Evolutionary conservation across 1,140 invertebrate genomes (phyloP), one percentile per base, ranked within the genome.

Genomic region (Rhizoglyphus robini): DNA sequence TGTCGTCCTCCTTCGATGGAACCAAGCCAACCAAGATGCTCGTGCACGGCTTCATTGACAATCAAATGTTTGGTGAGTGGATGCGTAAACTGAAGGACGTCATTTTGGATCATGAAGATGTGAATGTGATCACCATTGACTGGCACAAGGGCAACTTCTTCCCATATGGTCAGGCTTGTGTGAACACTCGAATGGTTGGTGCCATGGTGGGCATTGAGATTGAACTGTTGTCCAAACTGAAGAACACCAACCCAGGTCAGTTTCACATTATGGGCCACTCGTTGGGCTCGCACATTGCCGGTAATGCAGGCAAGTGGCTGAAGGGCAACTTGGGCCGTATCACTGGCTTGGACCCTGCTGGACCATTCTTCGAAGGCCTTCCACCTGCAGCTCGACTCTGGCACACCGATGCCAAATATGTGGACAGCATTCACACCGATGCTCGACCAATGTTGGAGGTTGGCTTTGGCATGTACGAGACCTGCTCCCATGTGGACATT

Each of bases 401-500:
- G 73, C 82, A 84, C 49, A 81, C 79, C 0, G 91, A 95, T 75
- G 92, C 92, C 0, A 80, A 83, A 41, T 95, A 94, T 74, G 92
- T 96, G 0, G 93, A 96, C 74, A 88, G 93, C 0, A 94, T 96
- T 51, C 92, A 96, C 73, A 82, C 81, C 13, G 70, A 75, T 32
- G 27, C 32, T 11, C 27, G 3, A 34, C 20, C 29, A 29, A 3
- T 92, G 34, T 77, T 90, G 46, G 76, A 89, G 0, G 75, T 57
- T 3, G 31, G 57, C 25, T 13, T 73, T 76, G 38, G 76, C 74
- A 4, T 66, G 75, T 8, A 23, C 3, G 34, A 60, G 20, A 38
- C 51, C 11, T 60, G 63, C 29, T 20, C 86, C n/a, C 80, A 85
- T 69, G 81, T 79, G 8, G 88, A 91, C 73, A 88, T 90, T 77